Evolutionary conservation across 2,113 vertebrate genomes (phyloP), one percentile per base, ranked within the genome.

Genomic region (Lophura nycthemera): DNA sequence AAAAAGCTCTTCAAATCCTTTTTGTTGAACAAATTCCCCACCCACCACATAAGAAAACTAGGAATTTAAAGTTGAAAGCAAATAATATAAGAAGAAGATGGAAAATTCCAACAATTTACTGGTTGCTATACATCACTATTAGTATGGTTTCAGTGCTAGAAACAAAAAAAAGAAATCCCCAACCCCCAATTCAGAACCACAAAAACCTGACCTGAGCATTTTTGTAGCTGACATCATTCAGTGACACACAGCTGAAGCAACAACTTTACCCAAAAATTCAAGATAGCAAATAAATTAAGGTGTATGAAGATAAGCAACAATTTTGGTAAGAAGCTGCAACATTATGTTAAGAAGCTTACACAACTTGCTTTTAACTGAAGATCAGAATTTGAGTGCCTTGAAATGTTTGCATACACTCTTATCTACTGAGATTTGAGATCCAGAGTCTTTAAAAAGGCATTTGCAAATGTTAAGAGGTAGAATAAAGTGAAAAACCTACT

Each of bases 51-150:
- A 97, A 91, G 10, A 94, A 95, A 97, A 73, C 14, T 29, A 83
- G 93, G 86, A 95, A 65, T 91, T 97, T 96, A 81, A 97, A 98
- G 98, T 97, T 97, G 97, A 98, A 98, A 98, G 94, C 90, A 94
- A 97, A 77, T 67, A 97, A 79, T 15, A 8, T 24, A 91, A 32
- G 50, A 52, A 57, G 17, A 54, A 48, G 15, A 4, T 29, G 77
- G 11, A 81, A 25, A 67, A 86, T 34, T 69, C 6, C 56, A 84
- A 70, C 10, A 73, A n/a, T 19, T 42, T n/a, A 22, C 69, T 71
- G 34, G 8, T 32, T 63, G 36, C 34, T 74, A 15, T 24, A 29
- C 18, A 78, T 42, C 18, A 56, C 25, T 43, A 36, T 25, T 48
- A 59, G 24, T 34, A 76, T 7, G 1, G 27, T 78, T 91, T 89